Percentiles rank a stretch among this genome's conserved stretches.
Evolutionary conservation across 2,797 vertebrate species (phyloP).

Genomic region (Sebastes minor): DNA sequence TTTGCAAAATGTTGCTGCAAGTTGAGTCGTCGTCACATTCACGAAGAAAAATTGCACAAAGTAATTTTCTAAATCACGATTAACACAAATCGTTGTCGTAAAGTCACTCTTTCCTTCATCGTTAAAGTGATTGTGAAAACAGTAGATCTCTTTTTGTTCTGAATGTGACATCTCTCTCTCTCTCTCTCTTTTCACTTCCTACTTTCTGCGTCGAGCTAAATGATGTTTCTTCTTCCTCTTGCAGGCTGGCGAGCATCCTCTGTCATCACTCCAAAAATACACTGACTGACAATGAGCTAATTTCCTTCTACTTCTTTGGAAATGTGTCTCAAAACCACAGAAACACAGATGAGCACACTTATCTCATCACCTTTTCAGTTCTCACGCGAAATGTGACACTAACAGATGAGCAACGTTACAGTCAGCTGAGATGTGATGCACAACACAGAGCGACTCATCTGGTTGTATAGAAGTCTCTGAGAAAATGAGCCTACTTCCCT

Average conservation of each 20-base stretch:
- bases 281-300: neutral
- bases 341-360: too few species aligned
- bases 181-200: constrained; percentile 58
- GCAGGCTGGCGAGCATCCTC: neutral
- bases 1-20: constrained; percentile 1
- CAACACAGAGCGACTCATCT: too few species aligned
- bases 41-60: neutral
- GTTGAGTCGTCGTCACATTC: neutral
- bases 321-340: too few species aligned
- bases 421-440: too few species aligned
- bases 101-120: neutral
- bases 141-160: neutral
- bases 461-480: too few species aligned
- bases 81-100: neutral
- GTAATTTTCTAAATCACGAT: neutral
- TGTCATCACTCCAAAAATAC: constrained; percentile 13
- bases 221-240: constrained; percentile 46
- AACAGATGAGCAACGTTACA: too few species aligned
- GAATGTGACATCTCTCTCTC: constrained; percentile 1
- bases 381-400: too few species aligned
- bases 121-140: neutral
- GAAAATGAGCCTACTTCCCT: too few species aligned
- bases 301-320: neutral
- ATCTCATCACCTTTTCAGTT: too few species aligned
- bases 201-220: constrained; percentile 33